Percentiles rank a stretch among this genome's conserved stretches.
These are phyloP conservation scores for Catocala sponsa DNA, from an alignment of 2,888 invertebrate genomes.

Conservation along the genomic window DNA sequence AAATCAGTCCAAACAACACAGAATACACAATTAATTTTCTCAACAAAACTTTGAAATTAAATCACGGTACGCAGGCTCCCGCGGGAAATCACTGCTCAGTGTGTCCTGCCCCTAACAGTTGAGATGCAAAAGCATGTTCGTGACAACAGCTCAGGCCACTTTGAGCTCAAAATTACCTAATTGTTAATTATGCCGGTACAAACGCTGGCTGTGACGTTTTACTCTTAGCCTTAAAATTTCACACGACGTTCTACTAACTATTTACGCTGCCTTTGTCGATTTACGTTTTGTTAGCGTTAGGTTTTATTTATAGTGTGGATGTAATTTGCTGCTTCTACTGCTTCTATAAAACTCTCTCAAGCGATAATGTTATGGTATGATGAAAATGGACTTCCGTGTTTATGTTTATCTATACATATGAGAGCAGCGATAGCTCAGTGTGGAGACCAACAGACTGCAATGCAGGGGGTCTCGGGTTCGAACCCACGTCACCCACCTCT, in stretches of 20 bases:
- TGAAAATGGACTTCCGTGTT: no score
- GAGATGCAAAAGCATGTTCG: constrained; percentile 42
- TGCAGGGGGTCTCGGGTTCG: no score
- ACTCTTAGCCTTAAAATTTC: constrained; percentile 36
- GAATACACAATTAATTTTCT: background rate
- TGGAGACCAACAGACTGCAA: no score
- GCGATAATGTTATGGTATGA: no score
- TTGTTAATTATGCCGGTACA: constrained; percentile 62
- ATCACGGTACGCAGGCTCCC: background rate
- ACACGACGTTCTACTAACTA: constrained; percentile 32
- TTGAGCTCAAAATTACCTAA: constrained; percentile 60
- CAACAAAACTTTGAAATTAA: constrained; percentile 5
- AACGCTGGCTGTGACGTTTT: constrained; percentile 35
- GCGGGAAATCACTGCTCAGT: constrained; percentile 1
- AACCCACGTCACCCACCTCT: no score
- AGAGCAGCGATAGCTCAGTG: no score
- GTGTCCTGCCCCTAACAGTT: background rate
- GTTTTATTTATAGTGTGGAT: no score
- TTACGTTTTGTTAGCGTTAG: constrained; percentile 5
- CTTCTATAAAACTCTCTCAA: no score
- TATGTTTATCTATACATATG: no score
- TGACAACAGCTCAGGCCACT: constrained; percentile 55
- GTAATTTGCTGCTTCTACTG: no score
- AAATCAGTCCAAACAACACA: no score
- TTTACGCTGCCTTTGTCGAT: constrained; percentile 26